Evolutionary conservation across 2,797 vertebrate species (phyloP).

Genomic region (Acipenser transmontanus): DNA sequence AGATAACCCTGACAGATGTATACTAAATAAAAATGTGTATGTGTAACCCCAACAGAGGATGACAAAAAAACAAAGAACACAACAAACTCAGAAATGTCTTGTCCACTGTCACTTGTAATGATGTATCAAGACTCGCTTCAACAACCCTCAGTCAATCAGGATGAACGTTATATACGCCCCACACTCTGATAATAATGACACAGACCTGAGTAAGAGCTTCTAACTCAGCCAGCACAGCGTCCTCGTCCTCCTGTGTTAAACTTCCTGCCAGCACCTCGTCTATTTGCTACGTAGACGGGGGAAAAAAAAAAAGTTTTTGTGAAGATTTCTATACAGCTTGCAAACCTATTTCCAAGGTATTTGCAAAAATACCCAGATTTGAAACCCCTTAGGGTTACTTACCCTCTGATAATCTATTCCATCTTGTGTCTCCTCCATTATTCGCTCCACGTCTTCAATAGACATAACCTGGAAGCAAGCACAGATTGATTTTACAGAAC

Average conservation of each 20-base stretch:
- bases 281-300: constrained; percentile 70
- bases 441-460: constrained; percentile 85
- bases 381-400: constrained; percentile 23
- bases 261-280: constrained; percentile 81
- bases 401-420: constrained; percentile 88
- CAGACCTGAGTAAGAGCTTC: constrained; percentile 81
- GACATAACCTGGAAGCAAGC: constrained; percentile 74
- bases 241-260: constrained; percentile 83
- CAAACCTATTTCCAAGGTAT: neutral
- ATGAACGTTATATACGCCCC: too few relatives aligned
- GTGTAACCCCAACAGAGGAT: too few relatives aligned
- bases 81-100: too few relatives aligned
- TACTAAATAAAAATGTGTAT: too few relatives aligned
- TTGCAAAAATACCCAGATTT: neutral
- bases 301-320: neutral
- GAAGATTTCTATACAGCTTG: neutral
- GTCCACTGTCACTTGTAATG: too few relatives aligned
- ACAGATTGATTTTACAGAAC: too few relatives aligned
- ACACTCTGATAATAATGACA: neutral
- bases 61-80: too few relatives aligned
- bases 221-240: constrained; percentile 82
- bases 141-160: too few relatives aligned
- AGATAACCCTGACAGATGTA: neutral
- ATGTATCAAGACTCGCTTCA: too few relatives aligned
- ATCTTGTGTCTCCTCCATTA: constrained; percentile 89